Evolutionary conservation across 2,797 vertebrate species (phyloP).

Genomic region (Diceros bicornis): DNA sequence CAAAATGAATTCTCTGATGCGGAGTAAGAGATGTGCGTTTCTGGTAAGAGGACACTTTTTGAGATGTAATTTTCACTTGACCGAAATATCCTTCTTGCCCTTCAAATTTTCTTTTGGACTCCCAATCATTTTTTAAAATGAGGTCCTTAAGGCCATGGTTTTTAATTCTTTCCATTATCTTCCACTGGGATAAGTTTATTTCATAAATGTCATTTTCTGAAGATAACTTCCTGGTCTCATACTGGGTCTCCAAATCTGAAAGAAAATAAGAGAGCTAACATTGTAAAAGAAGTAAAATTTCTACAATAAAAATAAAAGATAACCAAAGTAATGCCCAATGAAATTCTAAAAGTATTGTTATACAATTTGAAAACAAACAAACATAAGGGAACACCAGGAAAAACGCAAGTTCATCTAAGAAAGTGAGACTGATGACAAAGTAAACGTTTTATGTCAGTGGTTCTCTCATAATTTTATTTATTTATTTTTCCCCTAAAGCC

Average conservation of each 20-base stretch:
- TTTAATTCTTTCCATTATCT: slow-evolving; percentile 75
- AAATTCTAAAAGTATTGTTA: neutral
- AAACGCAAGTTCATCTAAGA: neutral
- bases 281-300: slow-evolving; percentile 49
- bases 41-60: slow-evolving; percentile 62
- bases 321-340: neutral
- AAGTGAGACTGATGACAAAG: neutral
- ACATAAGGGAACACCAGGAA: neutral
- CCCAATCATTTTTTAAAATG: slow-evolving; percentile 73
- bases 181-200: slow-evolving; percentile 74
- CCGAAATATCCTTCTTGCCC: slow-evolving; percentile 58
- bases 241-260: slow-evolving; percentile 71
- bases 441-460: slow-evolving; percentile 35
- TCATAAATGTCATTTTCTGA: slow-evolving; percentile 74
- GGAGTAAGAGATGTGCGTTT: neutral
- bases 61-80: slow-evolving; percentile 43
- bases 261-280: slow-evolving; percentile 69
- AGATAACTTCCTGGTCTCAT: slow-evolving; percentile 64
- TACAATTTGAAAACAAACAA: neutral
- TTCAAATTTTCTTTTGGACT: slow-evolving; percentile 64
- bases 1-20: slow-evolving; percentile 65
- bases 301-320: slow-evolving; percentile 42
- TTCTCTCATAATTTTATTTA: too few species aligned
- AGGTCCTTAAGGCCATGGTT: slow-evolving; percentile 62
- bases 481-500: too few species aligned